Evolutionary conservation across 2,797 vertebrate species (phyloP).

Genomic region (Rhinella marina): DNA sequence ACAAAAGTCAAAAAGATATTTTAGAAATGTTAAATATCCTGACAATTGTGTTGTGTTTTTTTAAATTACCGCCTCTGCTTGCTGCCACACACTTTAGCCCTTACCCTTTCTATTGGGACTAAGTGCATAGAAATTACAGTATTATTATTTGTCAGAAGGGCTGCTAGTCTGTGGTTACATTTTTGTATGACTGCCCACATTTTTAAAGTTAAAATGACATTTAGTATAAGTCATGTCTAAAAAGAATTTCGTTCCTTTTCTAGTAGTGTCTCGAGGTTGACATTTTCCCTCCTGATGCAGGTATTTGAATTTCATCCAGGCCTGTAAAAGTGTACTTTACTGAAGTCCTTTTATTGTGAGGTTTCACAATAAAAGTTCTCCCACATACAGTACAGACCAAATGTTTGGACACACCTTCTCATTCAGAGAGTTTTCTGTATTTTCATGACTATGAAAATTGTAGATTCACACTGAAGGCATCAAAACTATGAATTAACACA

Average conservation of each 20-base stretch:
- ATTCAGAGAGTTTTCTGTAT: too few relatives aligned
- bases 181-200: slow-evolving; percentile 61
- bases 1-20: slow-evolving; percentile 6
- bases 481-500: too few relatives aligned
- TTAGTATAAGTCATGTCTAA: slow-evolving; percentile 68
- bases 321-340: neutral
- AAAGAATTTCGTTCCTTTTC: slow-evolving; percentile 9
- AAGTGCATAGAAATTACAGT: slow-evolving; percentile 64
- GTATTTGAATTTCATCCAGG: slow-evolving; percentile 20
- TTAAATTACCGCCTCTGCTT: slow-evolving; percentile 47
- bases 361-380: neutral
- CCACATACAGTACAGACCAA: too few relatives aligned
- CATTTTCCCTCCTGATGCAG: slow-evolving; percentile 60
- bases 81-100: slow-evolving; percentile 48
- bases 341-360: neutral
- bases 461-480: too few relatives aligned
- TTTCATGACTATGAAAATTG: too few relatives aligned
- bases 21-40: slow-evolving; percentile 30
- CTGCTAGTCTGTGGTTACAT: slow-evolving; percentile 60
- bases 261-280: slow-evolving; percentile 73
- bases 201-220: slow-evolving; percentile 74
- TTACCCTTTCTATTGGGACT: slow-evolving; percentile 46
- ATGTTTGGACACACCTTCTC: too few relatives aligned
- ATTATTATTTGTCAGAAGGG: slow-evolving; percentile 64
- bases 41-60: slow-evolving; percentile 16